Evolutionary conservation across 2,797 vertebrate species (phyloP), one percentile per base, ranked within the genome.

Genomic region (Platyrinchus mystaceus): DNA sequence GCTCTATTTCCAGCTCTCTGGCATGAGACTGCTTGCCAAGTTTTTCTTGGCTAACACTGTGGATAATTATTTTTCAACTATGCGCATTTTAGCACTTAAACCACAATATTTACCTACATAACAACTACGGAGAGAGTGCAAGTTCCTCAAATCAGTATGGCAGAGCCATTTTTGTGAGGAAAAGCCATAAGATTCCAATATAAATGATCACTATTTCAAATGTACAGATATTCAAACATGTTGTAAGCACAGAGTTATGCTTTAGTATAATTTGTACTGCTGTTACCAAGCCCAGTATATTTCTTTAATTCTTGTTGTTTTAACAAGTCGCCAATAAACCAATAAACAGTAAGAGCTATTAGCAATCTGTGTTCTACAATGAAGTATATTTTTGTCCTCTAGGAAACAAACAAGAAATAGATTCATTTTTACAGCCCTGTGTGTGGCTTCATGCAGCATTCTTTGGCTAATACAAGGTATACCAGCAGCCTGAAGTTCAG

Each of bases 1-100:
- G 44, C 26, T 36, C 44, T 84, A 6, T 75, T 95, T 87, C 71
- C 68, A 92, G 39, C 8, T 79, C 41, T 77, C 74, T 77, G 75
- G 53, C 71, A 80, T 80, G 74, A 71, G 30, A 90, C 6, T 23
- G n/a, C 46, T 83, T 91, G 93, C 92, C 94, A 96, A 85, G 88
- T 87, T 96, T 93, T 93, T 94, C 84, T 95, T 96, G 94, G 93
- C 90, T 87, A 68, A 74, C n/a, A 15, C 18, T 74, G 27, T 15
- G 27, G 53, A 90, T 96, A 97, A 93, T 95, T 94, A 88, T 92
- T 96, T 95, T 95, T 90, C 81, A 92, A 83, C 71, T 80, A 37
- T 71, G 81, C 77, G 84, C 90, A 92, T 95, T 96, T 95, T 96
- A 96, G 75, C 84, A 92, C 92, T 90, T 90, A 81, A 95, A 87